Percentiles rank a stretch among this genome's conserved stretches.
Evolutionary conservation across 1,140 invertebrate genomes (phyloP).

Genomic region (Mizuhopecten yessoensis): DNA sequence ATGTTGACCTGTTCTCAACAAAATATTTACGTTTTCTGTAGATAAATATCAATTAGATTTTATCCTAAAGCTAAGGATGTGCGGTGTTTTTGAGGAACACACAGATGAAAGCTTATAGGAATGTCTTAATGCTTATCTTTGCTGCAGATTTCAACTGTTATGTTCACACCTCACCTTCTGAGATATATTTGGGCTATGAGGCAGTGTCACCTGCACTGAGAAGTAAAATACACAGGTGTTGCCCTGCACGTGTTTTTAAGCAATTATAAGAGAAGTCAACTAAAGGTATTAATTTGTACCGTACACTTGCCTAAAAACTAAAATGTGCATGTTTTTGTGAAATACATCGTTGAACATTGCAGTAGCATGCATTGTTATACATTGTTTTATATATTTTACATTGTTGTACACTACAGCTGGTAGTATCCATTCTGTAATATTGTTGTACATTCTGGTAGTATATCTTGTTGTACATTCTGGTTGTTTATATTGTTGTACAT

Average conservation of each 20-base stretch:
- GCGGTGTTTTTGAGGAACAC: background rate
- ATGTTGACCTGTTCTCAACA: background rate
- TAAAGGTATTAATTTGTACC: background rate
- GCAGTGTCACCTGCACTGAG: background rate
- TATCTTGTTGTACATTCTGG: too few species aligned
- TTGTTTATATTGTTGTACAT: too few species aligned
- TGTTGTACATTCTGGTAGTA: too few species aligned
- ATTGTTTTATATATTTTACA: too few species aligned
- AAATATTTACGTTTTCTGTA: constrained; percentile 9
- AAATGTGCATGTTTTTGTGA: too few species aligned
- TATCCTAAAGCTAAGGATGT: constrained; percentile 19
- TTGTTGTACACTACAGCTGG: too few species aligned
- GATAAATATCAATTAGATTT: constrained; percentile 36
- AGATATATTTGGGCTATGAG: constrained; percentile 17
- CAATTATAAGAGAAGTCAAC: background rate
- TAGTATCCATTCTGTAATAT: too few species aligned
- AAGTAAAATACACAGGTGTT: background rate
- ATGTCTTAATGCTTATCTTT: background rate
- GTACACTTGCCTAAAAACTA: too few species aligned
- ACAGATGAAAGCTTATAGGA: background rate
- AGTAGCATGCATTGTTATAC: too few species aligned
- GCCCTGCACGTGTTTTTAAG: background rate
- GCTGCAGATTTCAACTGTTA: background rate
- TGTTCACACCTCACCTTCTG: constrained; percentile 26
- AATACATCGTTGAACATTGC: too few species aligned